Evolutionary conservation across 1,140 invertebrate genomes (phyloP).

Genomic region (Piezodorus guildinii): DNA sequence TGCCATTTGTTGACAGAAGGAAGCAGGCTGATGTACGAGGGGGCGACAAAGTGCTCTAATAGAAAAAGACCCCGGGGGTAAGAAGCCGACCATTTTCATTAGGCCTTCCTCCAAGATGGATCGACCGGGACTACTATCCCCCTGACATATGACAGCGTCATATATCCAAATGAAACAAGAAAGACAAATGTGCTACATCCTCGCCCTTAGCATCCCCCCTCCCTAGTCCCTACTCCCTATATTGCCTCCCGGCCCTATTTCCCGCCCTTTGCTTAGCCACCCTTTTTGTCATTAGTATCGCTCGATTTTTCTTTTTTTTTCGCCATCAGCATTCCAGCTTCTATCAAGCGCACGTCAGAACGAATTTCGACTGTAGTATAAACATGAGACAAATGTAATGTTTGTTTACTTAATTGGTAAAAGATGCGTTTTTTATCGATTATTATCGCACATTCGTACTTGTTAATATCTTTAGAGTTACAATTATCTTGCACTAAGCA

Average conservation of each 20-base stretch:
- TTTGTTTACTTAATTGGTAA: too few relatives aligned
- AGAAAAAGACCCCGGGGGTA: background rate
- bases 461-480: too few relatives aligned
- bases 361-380: too few relatives aligned
- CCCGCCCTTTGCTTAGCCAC: too few relatives aligned
- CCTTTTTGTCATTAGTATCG: too few relatives aligned
- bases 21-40: background rate
- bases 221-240: background rate
- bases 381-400: too few relatives aligned
- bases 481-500: too few relatives aligned
- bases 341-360: too few relatives aligned
- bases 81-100: background rate
- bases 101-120: background rate
- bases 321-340: too few relatives aligned
- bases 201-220: background rate
- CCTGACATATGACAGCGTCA: constrained; percentile 1
- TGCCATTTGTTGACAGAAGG: too few relatives aligned
- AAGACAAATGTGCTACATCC: constrained; percentile 3
- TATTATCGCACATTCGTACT: too few relatives aligned
- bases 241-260: background rate
- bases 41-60: background rate
- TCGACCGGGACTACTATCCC: background rate
- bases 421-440: too few relatives aligned
- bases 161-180: constrained; percentile 6
- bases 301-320: background rate